These are phyloP conservation scores for Anser brachyrhynchus DNA, from an alignment of 2,113 vertebrate genomes.

Conservation along the genomic window DNA sequence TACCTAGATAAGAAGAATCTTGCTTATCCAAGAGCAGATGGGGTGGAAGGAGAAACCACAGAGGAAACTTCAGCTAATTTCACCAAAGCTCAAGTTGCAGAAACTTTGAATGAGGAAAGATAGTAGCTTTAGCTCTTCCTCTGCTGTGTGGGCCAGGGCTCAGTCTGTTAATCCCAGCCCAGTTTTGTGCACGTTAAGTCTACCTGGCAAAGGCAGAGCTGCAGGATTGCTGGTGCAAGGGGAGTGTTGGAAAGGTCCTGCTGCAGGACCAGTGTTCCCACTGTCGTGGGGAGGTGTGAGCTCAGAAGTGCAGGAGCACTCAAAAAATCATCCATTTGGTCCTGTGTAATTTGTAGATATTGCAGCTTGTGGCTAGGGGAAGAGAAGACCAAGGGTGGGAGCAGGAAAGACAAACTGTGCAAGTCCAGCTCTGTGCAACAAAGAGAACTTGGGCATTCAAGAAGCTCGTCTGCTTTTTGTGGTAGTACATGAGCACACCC, in stretches of 20 bases:
- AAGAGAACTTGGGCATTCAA: not conserved
- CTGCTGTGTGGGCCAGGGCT: not conserved
- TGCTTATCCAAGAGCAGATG: not conserved
- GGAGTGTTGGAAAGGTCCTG: not conserved
- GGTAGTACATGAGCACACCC: not conserved
- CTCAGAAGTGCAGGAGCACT: not conserved
- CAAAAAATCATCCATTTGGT: not conserved
- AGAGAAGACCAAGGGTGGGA: not conserved
- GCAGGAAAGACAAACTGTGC: not conserved
- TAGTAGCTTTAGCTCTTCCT: not conserved
- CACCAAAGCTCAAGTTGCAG: not conserved
- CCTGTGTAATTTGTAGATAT: not conserved
- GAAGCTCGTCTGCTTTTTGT: not conserved
- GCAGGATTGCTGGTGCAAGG: not conserved
- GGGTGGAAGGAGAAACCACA: not conserved
- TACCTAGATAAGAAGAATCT: not conserved
- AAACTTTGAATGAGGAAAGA: not conserved
- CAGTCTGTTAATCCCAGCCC: not conserved
- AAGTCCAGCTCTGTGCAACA: not conserved
- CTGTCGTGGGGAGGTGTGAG: too few relatives aligned
- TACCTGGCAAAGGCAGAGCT: not conserved
- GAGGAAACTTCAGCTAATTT: slow-evolving; percentile 6
- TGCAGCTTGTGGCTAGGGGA: not conserved
- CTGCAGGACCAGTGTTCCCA: not conserved
- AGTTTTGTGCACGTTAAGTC: not conserved